phyloP scores from a whole-genome alignment of 2,797 vertebrate genomes.

The Hippocampus kuda region DNA sequence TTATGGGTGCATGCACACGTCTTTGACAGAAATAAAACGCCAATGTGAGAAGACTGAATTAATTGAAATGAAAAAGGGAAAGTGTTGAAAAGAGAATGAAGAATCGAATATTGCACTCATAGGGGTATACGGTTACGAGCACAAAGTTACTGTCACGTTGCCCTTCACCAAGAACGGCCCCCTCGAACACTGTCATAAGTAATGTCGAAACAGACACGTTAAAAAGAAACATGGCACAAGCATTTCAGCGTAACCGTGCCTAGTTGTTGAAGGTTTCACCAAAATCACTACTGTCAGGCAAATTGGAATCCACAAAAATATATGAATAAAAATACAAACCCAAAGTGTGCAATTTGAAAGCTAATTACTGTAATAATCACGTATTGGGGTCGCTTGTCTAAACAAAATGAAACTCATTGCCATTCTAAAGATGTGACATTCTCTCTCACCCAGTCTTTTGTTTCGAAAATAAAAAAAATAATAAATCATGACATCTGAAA shows the following conservation, averaged over 20 bases:
- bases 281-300: not conserved
- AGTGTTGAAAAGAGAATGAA: conserved; percentile 25
- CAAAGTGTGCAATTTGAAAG: not conserved
- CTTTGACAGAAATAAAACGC: conserved; percentile 23
- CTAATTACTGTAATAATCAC: no score
- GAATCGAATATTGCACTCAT: not conserved
- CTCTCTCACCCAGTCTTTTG: no score
- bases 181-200: not conserved
- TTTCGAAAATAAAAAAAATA: no score
- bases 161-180: not conserved
- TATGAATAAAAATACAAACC: not conserved
- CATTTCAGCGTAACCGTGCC: not conserved
- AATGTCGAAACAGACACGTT: not conserved
- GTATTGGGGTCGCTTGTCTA: no score
- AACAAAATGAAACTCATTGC: no score
- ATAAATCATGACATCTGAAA: no score
- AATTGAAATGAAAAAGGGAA: conserved; percentile 23
- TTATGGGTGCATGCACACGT: conserved; percentile 9
- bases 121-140: not conserved
- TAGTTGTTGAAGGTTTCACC: no score
- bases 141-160: not conserved
- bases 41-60: conserved; percentile 30
- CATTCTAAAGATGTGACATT: no score
- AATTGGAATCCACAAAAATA: not conserved
- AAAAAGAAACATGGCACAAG: not conserved